Evolutionary conservation across 1,140 invertebrate genomes (phyloP).

Genomic region (Macrosteles quadrilineatus): DNA sequence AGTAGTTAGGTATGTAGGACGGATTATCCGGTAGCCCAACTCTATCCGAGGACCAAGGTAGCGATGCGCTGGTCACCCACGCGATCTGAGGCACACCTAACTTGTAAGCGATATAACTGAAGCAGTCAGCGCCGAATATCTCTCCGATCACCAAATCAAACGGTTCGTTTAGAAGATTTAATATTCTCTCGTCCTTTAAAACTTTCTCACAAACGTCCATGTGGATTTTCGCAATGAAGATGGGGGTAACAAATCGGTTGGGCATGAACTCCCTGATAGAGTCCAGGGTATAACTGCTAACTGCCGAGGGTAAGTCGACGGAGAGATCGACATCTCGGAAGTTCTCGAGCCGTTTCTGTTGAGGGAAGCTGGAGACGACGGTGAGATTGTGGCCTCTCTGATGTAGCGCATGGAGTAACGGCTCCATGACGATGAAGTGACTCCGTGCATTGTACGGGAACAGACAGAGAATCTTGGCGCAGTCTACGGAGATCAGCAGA

Average conservation of each 20-base stretch:
- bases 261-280: not conserved
- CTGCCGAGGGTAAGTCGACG: not conserved
- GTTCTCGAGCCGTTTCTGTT: constrained; percentile 52
- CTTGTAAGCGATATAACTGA: constrained; percentile 37
- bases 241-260: not conserved
- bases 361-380: constrained; percentile 50
- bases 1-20: constrained; percentile 33
- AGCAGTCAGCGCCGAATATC: constrained; percentile 42
- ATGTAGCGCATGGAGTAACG: constrained; percentile 44
- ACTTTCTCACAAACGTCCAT: not conserved
- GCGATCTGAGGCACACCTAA: constrained; percentile 62
- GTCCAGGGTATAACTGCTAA: not conserved
- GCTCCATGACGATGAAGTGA: constrained; percentile 47
- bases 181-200: constrained; percentile 51
- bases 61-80: constrained; percentile 55
- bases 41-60: constrained; percentile 60
- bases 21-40: constrained; percentile 24
- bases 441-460: constrained; percentile 45
- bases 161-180: constrained; percentile 46
- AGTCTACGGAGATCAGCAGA: not conserved
- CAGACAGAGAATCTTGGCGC: constrained; percentile 41
- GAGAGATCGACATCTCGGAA: constrained; percentile 52
- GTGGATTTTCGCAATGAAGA: not conserved
- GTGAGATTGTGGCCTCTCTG: constrained; percentile 45
- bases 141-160: constrained; percentile 47